A percentile compares a stretch with the other conserved stretches of the same genome.
Conservation (phyloP, 2,113 vertebrate genomes). For the Peromyscus polionotus region DNA sequence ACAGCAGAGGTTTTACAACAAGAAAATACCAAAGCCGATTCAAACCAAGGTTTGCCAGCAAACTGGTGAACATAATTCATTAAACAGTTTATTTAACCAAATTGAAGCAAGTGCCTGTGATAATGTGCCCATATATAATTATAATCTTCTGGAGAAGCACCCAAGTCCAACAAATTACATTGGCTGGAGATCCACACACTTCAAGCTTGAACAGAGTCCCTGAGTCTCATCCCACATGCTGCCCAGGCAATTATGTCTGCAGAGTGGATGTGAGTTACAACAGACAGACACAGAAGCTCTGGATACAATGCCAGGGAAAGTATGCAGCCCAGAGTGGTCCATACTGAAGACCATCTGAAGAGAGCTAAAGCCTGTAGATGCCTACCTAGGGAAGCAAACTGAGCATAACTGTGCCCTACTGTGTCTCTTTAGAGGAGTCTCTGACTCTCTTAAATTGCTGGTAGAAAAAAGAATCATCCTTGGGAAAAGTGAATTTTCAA, state of each 20-base stretch:
- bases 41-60: not conserved
- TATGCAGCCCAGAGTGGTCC: not conserved
- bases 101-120: not conserved
- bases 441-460: not conserved
- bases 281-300: not conserved
- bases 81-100: not conserved
- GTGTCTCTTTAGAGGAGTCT: not conserved
- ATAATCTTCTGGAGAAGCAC: not conserved
- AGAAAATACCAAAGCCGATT: not conserved
- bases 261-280: not conserved
- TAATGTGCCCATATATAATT: not conserved
- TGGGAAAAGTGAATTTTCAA: not conserved
- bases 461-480: conserved; percentile 29
- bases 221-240: not conserved
- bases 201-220: not conserved
- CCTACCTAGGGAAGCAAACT: not conserved
- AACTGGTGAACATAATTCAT: not conserved
- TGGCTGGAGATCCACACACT: not conserved
- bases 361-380: not conserved
- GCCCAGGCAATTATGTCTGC: not conserved
- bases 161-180: not conserved
- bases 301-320: not conserved
- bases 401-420: not conserved
- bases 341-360: not conserved
- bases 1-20: not conserved